Conservation (phyloP, 2,797 vertebrate species). For the Lacerta agilis region DNA sequence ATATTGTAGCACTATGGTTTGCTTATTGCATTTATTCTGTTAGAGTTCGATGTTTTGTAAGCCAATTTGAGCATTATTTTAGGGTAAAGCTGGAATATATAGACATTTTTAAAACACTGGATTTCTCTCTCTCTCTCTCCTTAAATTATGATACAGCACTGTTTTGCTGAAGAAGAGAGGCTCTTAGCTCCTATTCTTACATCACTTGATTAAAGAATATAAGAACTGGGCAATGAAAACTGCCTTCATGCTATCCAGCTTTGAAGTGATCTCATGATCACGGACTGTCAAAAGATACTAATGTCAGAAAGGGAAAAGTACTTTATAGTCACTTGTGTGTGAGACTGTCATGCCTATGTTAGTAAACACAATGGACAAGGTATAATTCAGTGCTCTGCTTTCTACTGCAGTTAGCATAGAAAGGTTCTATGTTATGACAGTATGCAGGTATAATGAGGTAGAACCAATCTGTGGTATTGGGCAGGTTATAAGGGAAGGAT, state of each 20-base stretch:
- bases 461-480: neutral
- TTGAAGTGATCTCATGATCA: neutral
- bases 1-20: too few species aligned
- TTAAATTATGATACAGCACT: too few species aligned
- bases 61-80: too few species aligned
- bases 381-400: neutral
- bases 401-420: neutral
- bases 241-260: neutral
- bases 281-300: neutral
- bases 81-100: too few species aligned
- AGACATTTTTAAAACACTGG: too few species aligned
- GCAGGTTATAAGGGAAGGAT: neutral
- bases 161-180: too few species aligned
- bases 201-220: conserved; percentile 9
- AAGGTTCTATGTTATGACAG: neutral
- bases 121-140: too few species aligned
- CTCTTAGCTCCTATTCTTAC: neutral
- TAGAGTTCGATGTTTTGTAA: too few species aligned
- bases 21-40: too few species aligned
- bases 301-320: neutral
- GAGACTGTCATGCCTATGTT: neutral
- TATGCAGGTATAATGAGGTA: conserved; percentile 3
- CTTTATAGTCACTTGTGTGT: neutral
- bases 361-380: neutral
- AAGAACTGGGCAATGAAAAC: neutral